Evolutionary conservation across 2,113 vertebrate genomes (phyloP).

Genomic region (Mugil cephalus): DNA sequence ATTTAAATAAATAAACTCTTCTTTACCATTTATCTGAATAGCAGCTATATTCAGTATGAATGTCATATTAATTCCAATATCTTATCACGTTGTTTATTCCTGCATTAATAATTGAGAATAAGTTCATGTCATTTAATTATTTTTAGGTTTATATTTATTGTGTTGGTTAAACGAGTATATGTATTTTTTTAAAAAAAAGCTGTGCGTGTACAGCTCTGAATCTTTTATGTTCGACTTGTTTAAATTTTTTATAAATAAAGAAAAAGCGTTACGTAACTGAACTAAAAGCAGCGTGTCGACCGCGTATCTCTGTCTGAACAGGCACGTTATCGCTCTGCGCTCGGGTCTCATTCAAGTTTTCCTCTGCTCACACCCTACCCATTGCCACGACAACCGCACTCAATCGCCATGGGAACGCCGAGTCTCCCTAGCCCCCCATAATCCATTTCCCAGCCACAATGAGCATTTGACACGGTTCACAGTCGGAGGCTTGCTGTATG

Average conservation of each 20-base stretch:
- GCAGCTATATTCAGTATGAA: too few relatives aligned
- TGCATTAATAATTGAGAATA: neutral
- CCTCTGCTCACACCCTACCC: slow-evolving; percentile 57
- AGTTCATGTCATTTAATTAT: neutral
- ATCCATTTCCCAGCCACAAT: slow-evolving; percentile 85
- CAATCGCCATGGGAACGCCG: slow-evolving; percentile 81
- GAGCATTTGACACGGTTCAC: slow-evolving; percentile 81
- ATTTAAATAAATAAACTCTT: too few relatives aligned
- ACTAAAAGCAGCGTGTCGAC: neutral
- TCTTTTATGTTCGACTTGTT: slow-evolving; percentile 29
- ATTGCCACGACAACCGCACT: slow-evolving; percentile 75
- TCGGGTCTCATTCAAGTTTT: slow-evolving; percentile 30
- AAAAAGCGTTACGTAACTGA: slow-evolving; percentile 33
- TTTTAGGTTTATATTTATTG: neutral
- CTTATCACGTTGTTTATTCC: too few relatives aligned
- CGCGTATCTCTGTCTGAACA: neutral
- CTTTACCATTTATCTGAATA: too few relatives aligned
- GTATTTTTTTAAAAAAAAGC: neutral
- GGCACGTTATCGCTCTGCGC: neutral
- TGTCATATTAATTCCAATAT: too few relatives aligned
- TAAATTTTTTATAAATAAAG: slow-evolving; percentile 35
- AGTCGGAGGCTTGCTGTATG: slow-evolving; percentile 62
- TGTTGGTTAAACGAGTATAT: neutral
- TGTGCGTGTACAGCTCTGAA: slow-evolving; percentile 17
- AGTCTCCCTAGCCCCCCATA: slow-evolving; percentile 77